phyloP scores from a whole-genome alignment of 2,113 vertebrate genomes.

The Calyptomena viridis region DNA sequence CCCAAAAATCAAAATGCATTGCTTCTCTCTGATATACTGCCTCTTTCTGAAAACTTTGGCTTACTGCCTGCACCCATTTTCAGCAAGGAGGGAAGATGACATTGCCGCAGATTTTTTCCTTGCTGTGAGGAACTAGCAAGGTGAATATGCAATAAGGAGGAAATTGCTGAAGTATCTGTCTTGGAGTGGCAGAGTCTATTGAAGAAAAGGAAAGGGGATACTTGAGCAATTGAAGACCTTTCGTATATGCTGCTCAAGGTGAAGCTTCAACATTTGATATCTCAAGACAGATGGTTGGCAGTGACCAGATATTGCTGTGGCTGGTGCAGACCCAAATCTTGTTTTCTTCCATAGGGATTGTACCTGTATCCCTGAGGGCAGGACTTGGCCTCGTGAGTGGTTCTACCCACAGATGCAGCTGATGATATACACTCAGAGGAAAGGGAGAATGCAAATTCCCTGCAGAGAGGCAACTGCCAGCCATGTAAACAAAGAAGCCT shows the following conservation, averaged over 20 bases:
- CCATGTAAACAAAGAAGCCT: constrained; percentile 47
- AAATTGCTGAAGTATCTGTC: not conserved
- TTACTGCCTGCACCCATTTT: constrained; percentile 21
- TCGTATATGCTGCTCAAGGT: not conserved
- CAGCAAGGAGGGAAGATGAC: not conserved
- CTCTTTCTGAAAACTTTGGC: constrained; percentile 22
- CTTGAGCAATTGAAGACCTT: not conserved
- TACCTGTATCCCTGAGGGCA: not conserved
- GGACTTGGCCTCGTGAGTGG: not conserved
- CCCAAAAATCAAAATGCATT: not conserved
- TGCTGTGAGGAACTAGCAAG: constrained; percentile 1
- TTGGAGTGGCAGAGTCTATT: not conserved
- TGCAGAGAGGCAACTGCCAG: not conserved
- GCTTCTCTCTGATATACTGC: not conserved
- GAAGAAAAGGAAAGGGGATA: not conserved
- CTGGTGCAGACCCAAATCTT: not conserved
- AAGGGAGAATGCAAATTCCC: constrained; percentile 33
- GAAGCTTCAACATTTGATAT: rapidly evolving
- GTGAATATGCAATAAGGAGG: constrained; percentile 7
- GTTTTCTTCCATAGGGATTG: not conserved
- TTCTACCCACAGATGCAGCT: not conserved
- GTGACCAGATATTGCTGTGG: not conserved
- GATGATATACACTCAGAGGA: not conserved
- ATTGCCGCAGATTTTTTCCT: constrained; percentile 16
- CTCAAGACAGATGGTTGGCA: not conserved